phyloP scores from a whole-genome alignment of 2,888 invertebrate species.

The Crepidodera aurea region DNA sequence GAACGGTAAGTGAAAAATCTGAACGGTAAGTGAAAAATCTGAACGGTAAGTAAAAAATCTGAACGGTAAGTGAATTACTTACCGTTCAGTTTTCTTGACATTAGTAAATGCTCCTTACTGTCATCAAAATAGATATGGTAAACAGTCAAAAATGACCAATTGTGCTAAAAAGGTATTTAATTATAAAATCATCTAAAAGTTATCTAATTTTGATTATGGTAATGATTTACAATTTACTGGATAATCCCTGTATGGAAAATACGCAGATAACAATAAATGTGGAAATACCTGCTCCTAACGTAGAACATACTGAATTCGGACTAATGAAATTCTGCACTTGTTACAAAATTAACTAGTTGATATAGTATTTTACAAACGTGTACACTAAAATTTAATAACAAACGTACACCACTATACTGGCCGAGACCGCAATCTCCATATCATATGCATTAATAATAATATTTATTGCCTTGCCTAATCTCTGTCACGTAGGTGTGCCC shows the following conservation, averaged over 20 bases:
- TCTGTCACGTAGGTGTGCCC: conserved; percentile 50
- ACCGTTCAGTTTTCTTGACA: too few species aligned
- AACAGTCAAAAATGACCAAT: too few species aligned
- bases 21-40: too few species aligned
- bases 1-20: too few species aligned
- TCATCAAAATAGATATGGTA: too few species aligned
- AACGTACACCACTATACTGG: conserved; percentile 28
- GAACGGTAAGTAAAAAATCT: too few species aligned
- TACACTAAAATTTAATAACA: conserved; percentile 34
- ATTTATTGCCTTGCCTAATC: conserved; percentile 54
- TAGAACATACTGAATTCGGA: conserved; percentile 23
- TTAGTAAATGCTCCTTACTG: too few species aligned
- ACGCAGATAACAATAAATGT: neutral
- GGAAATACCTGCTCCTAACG: conserved; percentile 27
- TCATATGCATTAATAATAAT: conserved; percentile 51
- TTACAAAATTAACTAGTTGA: conserved; percentile 34
- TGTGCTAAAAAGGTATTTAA: too few species aligned
- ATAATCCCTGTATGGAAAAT: neutral
- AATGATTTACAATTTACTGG: too few species aligned
- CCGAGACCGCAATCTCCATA: conserved; percentile 33
- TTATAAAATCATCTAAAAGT: too few species aligned
- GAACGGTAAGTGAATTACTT: too few species aligned
- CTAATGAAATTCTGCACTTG: conserved; percentile 37
- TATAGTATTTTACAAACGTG: conserved; percentile 27
- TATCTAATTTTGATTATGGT: too few species aligned